Percentiles rank a stretch among this genome's conserved stretches.
These are phyloP conservation scores for Tachina fera DNA, from an alignment of 2,888 invertebrate species.

Conservation along the genomic window DNA sequence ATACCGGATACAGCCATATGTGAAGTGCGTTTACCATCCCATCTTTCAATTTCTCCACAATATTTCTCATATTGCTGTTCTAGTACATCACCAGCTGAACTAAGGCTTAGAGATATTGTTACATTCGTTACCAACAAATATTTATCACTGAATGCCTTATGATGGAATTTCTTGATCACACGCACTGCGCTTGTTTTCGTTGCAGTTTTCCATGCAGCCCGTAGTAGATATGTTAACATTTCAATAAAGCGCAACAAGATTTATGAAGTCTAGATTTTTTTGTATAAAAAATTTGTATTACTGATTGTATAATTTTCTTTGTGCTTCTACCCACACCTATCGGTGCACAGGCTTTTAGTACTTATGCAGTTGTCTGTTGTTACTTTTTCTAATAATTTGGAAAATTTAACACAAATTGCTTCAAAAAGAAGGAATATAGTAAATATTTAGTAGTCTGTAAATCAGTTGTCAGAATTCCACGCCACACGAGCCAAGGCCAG, in stretches of 20 bases:
- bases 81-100: constrained; percentile 90
- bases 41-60: constrained; percentile 84
- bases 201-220: constrained; percentile 59
- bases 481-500: constrained; percentile 42
- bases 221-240: constrained; percentile 50
- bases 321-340: constrained; percentile 42
- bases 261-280: background rate
- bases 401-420: constrained; percentile 8
- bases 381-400: constrained; percentile 25
- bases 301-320: constrained; percentile 55
- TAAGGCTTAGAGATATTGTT: constrained; percentile 89
- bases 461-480: constrained; percentile 36
- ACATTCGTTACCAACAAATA: constrained; percentile 92
- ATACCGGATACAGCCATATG: constrained; percentile 92
- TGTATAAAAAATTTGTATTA: background rate
- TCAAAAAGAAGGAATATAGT: background rate
- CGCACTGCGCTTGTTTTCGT: constrained; percentile 60
- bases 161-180: constrained; percentile 73
- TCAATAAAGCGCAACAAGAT: background rate
- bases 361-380: background rate
- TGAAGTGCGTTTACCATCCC: constrained; percentile 86
- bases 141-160: constrained; percentile 85
- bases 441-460: no score
- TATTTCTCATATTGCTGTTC: constrained; percentile 91
- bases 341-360: constrained; percentile 47